Evolutionary conservation across 2,888 invertebrate species (phyloP).

Genomic region (Rutpela maculata): DNA sequence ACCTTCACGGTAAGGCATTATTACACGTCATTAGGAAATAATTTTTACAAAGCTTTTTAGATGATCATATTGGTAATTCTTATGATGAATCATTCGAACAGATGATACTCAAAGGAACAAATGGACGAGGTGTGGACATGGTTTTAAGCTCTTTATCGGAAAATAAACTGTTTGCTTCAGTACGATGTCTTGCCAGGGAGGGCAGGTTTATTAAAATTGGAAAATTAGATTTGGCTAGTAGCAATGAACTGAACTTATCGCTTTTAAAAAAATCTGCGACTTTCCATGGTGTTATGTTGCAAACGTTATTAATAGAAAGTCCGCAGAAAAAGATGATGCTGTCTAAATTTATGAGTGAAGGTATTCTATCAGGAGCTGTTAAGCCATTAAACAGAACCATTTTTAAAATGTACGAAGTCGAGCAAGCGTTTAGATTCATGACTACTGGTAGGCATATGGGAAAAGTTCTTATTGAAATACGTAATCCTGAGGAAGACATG

Average conservation of each 20-base stretch:
- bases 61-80: slow-evolving; percentile 76
- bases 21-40: neutral
- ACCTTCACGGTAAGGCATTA: slow-evolving; percentile 64
- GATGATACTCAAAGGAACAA: slow-evolving; percentile 86
- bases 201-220: slow-evolving; percentile 91
- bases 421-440: slow-evolving; percentile 82
- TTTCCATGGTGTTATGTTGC: slow-evolving; percentile 87
- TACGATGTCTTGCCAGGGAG: slow-evolving; percentile 77
- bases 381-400: slow-evolving; percentile 81
- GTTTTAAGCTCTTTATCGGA: slow-evolving; percentile 94
- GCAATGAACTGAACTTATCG: slow-evolving; percentile 80
- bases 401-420: slow-evolving; percentile 81
- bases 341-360: slow-evolving; percentile 34
- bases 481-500: slow-evolving; percentile 71
- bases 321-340: slow-evolving; percentile 28
- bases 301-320: slow-evolving; percentile 68
- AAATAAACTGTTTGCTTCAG: slow-evolving; percentile 88
- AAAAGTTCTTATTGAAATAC: slow-evolving; percentile 77
- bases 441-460: slow-evolving; percentile 87
- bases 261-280: slow-evolving; percentile 83
- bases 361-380: slow-evolving; percentile 76
- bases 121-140: slow-evolving; percentile 92
- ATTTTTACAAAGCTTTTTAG: slow-evolving; percentile 36
- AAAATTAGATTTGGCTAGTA: slow-evolving; percentile 86
- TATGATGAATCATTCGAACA: slow-evolving; percentile 91